Percentiles rank a stretch among this genome's conserved stretches.
Conservation (phyloP, 2,797 vertebrate genomes). For the Columba guinea region DNA sequence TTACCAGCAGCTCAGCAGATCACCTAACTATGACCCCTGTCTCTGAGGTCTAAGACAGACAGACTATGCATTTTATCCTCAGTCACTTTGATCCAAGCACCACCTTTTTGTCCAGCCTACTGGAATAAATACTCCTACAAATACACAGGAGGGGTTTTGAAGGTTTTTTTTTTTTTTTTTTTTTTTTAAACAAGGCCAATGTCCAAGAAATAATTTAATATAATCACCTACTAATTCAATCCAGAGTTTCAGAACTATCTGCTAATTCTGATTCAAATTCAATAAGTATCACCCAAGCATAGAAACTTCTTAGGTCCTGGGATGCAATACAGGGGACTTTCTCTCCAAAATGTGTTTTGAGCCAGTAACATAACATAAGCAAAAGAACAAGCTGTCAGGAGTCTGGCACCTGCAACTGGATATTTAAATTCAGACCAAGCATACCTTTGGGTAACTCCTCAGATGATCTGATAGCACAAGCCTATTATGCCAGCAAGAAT, state of each 20-base stretch:
- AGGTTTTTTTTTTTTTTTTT: background rate
- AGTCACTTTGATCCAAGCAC: background rate
- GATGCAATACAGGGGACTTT: background rate
- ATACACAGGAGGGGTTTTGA: background rate
- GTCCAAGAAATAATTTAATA: background rate
- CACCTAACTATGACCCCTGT: background rate
- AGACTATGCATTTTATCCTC: background rate
- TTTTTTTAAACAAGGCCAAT: background rate
- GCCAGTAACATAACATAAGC: background rate
- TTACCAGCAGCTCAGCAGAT: background rate
- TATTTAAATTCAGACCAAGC: background rate
- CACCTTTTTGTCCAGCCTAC: background rate
- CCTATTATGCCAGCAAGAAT: background rate
- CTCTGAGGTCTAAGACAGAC: background rate
- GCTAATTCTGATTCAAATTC: background rate
- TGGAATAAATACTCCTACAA: background rate
- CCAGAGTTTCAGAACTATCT: background rate
- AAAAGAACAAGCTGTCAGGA: background rate
- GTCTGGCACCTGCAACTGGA: background rate
- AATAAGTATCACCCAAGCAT: background rate
- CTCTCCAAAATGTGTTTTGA: background rate
- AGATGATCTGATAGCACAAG: background rate
- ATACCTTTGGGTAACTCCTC: background rate
- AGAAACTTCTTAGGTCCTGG: background rate
- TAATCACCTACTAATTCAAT: background rate